phyloP scores from a whole-genome alignment of 1,140 invertebrate species.

The Drosophila aff. region DNA sequence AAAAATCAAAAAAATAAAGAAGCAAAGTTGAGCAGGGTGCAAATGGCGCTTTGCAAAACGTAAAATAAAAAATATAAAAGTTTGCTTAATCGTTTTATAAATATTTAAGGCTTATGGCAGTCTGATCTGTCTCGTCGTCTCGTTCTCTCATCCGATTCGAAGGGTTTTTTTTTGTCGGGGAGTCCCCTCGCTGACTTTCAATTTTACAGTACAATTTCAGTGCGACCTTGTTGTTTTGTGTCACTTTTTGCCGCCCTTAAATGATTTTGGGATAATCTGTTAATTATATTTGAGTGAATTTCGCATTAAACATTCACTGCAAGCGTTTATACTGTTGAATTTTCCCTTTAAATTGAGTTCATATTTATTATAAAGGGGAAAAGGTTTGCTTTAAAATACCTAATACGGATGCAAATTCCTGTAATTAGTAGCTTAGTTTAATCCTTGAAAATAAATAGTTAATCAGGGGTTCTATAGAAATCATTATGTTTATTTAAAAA shows the following conservation, averaged over 20 bases:
- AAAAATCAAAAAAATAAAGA: conserved; percentile 10
- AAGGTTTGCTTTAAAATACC: background rate
- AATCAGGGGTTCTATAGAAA: background rate
- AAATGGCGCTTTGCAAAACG: conserved; percentile 18
- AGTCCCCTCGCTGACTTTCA: conserved; percentile 41
- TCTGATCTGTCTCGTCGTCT: conserved; percentile 33
- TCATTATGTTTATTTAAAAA: background rate
- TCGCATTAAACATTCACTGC: conserved; percentile 44
- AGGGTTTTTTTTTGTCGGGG: conserved; percentile 3
- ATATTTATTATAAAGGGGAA: background rate
- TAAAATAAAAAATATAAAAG: conserved; percentile 40
- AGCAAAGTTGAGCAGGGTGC: conserved; percentile 4
- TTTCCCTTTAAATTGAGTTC: background rate
- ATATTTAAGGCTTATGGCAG: conserved; percentile 62
- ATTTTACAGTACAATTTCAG: conserved; percentile 26
- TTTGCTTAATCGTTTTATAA: conserved; percentile 58
- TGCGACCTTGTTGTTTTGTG: conserved; percentile 11
- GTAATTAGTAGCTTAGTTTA: background rate
- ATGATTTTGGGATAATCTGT: conserved; percentile 64
- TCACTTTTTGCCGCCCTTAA: conserved; percentile 19
- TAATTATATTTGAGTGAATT: conserved; percentile 71
- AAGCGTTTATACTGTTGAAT: background rate
- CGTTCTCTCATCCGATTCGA: background rate
- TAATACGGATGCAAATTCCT: background rate
- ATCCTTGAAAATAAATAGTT: background rate